Conservation (phyloP, 2,797 vertebrate species). For the Darevskia mixta region DNA sequence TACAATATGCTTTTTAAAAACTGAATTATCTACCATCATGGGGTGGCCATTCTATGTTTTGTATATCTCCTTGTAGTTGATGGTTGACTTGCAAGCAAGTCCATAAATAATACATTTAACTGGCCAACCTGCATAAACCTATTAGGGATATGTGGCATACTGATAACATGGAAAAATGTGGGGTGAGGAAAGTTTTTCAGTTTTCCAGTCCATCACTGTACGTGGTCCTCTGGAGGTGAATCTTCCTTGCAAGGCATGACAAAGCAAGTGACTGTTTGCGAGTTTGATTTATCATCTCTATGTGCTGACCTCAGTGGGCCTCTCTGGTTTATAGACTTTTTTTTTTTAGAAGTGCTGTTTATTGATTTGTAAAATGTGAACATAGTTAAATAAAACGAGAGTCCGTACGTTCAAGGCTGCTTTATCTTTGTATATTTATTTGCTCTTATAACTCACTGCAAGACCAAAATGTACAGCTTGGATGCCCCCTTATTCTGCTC, state of each 20-base stretch:
- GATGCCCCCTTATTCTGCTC: not conserved
- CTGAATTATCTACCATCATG: not conserved
- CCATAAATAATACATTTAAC: not conserved
- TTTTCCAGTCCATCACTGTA: not conserved
- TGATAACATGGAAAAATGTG: not conserved
- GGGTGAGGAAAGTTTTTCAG: accelerated
- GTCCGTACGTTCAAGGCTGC: not conserved
- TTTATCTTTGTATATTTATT: constrained; percentile 12
- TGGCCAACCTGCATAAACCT: not conserved
- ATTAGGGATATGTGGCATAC: not conserved
- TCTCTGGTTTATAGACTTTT: not conserved
- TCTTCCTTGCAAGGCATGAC: not conserved
- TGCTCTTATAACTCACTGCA: not conserved
- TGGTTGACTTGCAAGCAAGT: not conserved
- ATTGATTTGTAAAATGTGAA: not conserved
- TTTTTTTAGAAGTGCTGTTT: constrained; percentile 9
- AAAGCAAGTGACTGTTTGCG: not conserved
- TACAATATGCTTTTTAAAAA: not conserved
- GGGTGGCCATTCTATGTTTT: no score
- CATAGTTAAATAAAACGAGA: constrained; percentile 14
- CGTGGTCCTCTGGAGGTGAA: not conserved
- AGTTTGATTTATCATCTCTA: not conserved
- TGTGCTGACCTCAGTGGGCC: not conserved
- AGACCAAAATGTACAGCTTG: not conserved
- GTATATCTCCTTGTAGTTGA: not conserved